Evolutionary conservation across 2,797 vertebrate species (phyloP).

Genomic region (Avahi laniger): DNA sequence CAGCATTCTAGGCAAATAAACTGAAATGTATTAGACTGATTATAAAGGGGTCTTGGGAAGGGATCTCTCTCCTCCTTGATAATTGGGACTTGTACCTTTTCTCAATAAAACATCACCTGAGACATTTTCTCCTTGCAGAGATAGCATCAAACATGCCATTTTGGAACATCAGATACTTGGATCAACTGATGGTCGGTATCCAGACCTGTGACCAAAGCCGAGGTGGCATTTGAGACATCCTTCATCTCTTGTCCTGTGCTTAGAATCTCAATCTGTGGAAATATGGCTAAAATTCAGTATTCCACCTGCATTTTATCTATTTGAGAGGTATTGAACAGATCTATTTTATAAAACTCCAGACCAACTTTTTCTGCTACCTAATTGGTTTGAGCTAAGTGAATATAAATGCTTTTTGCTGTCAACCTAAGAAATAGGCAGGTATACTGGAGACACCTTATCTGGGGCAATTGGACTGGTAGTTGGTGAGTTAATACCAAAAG

Average conservation of each 20-base stretch:
- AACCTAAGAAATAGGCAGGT: neutral
- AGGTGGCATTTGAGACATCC: neutral
- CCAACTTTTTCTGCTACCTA: neutral
- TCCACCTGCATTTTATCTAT: neutral
- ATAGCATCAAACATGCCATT: neutral
- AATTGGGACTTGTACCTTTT: slow-evolving; percentile 15
- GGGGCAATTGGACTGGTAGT: neutral
- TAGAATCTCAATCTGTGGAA: neutral
- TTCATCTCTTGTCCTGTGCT: neutral
- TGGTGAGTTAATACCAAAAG: slow-evolving; percentile 7
- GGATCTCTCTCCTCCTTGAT: neutral
- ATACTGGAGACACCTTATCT: neutral
- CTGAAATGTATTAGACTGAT: neutral
- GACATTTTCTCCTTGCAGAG: slow-evolving; percentile 7
- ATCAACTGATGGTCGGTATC: neutral
- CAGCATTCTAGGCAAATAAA: slow-evolving; percentile 32
- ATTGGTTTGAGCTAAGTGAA: neutral
- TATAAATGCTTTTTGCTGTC: slow-evolving; percentile 24
- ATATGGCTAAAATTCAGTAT: neutral
- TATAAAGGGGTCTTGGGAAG: neutral
- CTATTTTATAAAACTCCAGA: slow-evolving; percentile 6
- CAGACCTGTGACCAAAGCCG: neutral
- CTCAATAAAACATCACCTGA: neutral
- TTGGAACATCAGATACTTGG: neutral
- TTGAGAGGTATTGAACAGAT: neutral